Conservation (phyloP, 2,113 vertebrate genomes). For the Microcebus griseorufus region DNA sequence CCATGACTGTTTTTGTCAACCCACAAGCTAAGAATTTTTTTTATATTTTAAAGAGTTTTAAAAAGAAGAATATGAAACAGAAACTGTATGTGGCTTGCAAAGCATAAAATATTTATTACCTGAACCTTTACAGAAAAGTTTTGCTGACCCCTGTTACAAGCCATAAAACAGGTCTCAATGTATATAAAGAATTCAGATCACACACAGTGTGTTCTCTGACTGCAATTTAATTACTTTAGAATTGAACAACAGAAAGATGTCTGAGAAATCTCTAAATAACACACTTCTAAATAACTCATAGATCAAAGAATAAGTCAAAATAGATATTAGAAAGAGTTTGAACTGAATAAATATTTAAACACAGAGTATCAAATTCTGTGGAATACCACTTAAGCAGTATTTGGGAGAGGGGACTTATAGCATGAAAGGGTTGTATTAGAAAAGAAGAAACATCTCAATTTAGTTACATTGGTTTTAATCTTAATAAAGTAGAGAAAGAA, state of each 20-base stretch:
- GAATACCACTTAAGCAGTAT: background rate
- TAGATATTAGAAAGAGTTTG: background rate
- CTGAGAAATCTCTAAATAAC: background rate
- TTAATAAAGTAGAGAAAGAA: background rate
- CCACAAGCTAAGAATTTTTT: background rate
- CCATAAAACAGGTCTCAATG: background rate
- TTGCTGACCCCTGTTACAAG: background rate
- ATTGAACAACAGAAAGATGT: background rate
- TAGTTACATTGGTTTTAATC: background rate
- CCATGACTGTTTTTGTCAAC: background rate
- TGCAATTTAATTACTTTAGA: background rate
- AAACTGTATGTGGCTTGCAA: background rate
- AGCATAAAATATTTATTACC: background rate
- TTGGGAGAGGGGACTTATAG: background rate
- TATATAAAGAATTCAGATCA: background rate
- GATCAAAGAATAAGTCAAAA: background rate
- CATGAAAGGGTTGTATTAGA: background rate
- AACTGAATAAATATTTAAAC: conserved; percentile 12
- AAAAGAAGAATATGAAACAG: background rate
- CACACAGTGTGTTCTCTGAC: background rate
- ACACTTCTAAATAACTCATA: background rate
- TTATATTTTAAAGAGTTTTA: background rate
- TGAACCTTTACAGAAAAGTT: background rate
- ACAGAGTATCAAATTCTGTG: background rate
- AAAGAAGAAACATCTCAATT: background rate